These are phyloP conservation scores for Burhinus bistriatus DNA, from an alignment of 2,113 vertebrate genomes.

Conservation along the genomic window DNA sequence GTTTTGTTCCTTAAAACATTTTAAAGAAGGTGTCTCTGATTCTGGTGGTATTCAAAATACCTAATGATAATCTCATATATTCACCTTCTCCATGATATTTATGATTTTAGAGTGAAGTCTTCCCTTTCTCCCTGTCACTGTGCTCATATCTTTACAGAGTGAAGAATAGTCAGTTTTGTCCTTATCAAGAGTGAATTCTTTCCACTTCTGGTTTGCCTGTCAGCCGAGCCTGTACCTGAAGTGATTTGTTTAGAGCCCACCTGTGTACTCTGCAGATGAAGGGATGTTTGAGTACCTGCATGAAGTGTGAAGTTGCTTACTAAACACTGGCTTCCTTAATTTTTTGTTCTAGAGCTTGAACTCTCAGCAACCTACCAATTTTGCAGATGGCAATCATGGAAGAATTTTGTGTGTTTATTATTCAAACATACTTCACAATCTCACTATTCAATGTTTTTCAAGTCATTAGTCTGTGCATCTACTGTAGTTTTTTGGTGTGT, in stretches of 20 bases:
- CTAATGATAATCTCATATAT: neutral
- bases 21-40: neutral
- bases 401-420: neutral
- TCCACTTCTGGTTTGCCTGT: neutral
- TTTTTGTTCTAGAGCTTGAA: neutral
- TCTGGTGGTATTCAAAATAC: neutral
- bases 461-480: neutral
- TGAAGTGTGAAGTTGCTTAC: neutral
- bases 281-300: neutral
- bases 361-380: neutral
- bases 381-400: neutral
- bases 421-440: neutral
- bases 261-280: neutral
- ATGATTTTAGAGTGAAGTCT: neutral
- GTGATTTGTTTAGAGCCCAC: neutral
- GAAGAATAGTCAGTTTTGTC: neutral
- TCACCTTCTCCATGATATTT: neutral
- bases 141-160: neutral
- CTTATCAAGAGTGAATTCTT: neutral
- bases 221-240: neutral
- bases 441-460: neutral
- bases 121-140: neutral
- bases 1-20: neutral
- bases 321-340: neutral
- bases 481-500: neutral